Evolutionary conservation across 2,113 vertebrate species (phyloP).

Genomic region (Salvelinus sp.): DNA sequence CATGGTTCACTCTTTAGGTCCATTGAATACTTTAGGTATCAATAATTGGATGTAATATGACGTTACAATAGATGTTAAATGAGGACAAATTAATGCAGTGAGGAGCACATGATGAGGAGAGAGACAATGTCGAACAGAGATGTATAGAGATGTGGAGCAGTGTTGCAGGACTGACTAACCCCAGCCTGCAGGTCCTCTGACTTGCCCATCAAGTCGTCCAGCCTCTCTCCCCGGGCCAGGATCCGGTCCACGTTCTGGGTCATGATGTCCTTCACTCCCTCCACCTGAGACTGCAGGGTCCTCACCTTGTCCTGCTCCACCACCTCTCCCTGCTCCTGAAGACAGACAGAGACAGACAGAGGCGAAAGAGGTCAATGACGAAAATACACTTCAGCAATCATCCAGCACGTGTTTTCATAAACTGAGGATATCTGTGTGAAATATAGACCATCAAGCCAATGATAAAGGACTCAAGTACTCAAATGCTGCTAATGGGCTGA

Average conservation of each 20-base stretch:
- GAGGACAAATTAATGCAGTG: too few species aligned
- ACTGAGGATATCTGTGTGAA: too few species aligned
- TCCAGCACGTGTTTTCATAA: too few species aligned
- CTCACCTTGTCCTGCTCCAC: constrained; percentile 66
- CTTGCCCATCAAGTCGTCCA: constrained; percentile 89
- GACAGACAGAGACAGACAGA: not conserved
- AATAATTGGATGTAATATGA: too few species aligned
- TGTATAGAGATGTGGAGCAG: too few species aligned
- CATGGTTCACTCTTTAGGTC: too few species aligned
- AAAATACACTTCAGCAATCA: not conserved
- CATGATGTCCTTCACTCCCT: constrained; percentile 90
- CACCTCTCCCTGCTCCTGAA: constrained; percentile 61
- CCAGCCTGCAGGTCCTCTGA: constrained; percentile 88
- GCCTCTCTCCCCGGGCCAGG: constrained; percentile 87
- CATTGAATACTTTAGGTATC: too few species aligned
- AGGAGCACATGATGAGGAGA: not conserved
- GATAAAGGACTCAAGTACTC: too few species aligned
- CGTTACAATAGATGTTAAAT: too few species aligned
- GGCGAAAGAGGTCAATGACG: not conserved
- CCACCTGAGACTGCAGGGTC: constrained; percentile 82
- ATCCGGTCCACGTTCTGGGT: constrained; percentile 91
- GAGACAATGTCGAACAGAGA: too few species aligned
- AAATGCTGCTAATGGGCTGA: too few species aligned
- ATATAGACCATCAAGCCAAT: too few species aligned
- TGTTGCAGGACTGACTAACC: constrained; percentile 65